Evolutionary conservation across 2,888 invertebrate species (phyloP).

Genomic region (Resseliella maxima): DNA sequence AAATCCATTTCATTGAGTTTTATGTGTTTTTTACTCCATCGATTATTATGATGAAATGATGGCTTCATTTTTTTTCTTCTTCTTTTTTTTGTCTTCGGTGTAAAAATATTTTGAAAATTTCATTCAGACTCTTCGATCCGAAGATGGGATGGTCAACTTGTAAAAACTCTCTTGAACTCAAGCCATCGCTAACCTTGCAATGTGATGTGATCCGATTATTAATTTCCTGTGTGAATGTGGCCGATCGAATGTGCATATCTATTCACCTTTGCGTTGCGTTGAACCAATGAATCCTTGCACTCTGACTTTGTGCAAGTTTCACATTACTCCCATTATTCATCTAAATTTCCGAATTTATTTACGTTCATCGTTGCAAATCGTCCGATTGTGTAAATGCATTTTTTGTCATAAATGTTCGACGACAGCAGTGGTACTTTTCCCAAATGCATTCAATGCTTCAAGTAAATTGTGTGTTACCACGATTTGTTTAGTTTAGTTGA

Average conservation of each 20-base stretch:
- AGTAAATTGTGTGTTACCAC: neutral
- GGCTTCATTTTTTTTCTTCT: neutral
- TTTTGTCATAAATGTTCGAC: neutral
- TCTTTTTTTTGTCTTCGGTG: neutral
- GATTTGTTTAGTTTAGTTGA: constrained; percentile 26
- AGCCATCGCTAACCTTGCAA: neutral
- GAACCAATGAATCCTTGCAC: neutral
- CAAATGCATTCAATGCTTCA: constrained; percentile 13
- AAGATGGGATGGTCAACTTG: neutral
- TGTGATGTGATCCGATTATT: constrained; percentile 47
- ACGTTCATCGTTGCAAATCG: constrained; percentile 5
- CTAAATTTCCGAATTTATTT: constrained; percentile 45
- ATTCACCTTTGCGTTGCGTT: constrained; percentile 1
- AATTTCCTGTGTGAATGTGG: constrained; percentile 26
- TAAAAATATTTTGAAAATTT: neutral
- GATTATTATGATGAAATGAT: neutral
- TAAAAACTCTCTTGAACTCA: neutral
- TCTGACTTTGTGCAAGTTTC: constrained; percentile 33
- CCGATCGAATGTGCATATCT: constrained; percentile 19
- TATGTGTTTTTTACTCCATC: neutral
- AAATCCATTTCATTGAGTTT: constrained; percentile 44
- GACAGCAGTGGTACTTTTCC: neutral
- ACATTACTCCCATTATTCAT: neutral
- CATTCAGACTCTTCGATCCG: neutral
- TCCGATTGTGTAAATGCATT: constrained; percentile 30